Evolutionary conservation across 2,797 vertebrate species (phyloP), one percentile per base, ranked within the genome.

Genomic region (Propithecus perrieri): DNA sequence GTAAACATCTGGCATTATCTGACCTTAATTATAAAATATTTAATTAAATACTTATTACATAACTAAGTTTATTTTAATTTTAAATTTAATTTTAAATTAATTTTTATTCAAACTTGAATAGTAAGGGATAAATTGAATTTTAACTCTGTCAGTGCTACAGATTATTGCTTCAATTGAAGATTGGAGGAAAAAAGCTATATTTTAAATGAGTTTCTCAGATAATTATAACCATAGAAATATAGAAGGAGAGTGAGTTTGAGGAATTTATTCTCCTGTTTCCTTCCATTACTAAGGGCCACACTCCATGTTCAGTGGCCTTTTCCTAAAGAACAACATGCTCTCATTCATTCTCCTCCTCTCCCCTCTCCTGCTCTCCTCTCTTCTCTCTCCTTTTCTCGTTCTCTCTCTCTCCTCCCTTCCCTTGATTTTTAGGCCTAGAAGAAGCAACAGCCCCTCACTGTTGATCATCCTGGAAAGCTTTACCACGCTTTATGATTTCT

Each of bases 141-240:
- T 59, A 90, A 79, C 75, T 61, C 53, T 86, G 41, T 76, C 7
- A 90, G 0, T 33, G 18, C 28, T 93, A 65, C 10, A 35, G 20
- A 75, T 65, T 43, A 20, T 5, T 38, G 41, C 15, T 76, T 61
- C 46, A 55, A 75, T 22, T 88, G 28, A 57, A 63, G 46, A 10
- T 4, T 53, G 33, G 35, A 48, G 9, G 11, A 7, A 41, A 33
- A 41, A 33, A 78, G 4, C 2, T 81, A n/a, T 14, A 38, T 85
- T 65, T 92, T 67, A 97, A 96, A 69, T 87, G 13, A 84, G 38
- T 67, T 75, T 83, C 61, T 63, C 11, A 48, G 30, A 71, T 84
- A 41, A 89, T 92, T 83, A 48, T 78, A 81, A 71, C 7, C 26
- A 85, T 17, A 57, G 5, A 91, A 78, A 89, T 67, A 71, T 41